Conservation (phyloP, 2,797 vertebrate genomes). For the Pangasius mekongensis region DNA sequence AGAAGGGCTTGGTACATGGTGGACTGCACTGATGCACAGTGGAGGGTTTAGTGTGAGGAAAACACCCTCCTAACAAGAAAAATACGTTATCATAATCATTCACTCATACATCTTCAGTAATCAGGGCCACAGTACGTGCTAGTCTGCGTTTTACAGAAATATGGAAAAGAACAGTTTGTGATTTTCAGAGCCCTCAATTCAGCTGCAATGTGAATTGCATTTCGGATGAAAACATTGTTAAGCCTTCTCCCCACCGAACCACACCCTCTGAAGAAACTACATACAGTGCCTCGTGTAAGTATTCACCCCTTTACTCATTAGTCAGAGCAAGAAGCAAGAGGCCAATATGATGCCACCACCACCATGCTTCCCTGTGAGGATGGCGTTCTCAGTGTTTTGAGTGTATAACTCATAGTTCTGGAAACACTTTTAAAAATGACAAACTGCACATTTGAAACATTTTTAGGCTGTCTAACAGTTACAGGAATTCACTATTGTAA, state of each 20-base stretch:
- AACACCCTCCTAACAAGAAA: constrained; percentile 78
- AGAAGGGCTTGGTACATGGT: constrained; percentile 82
- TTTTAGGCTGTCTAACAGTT: not conserved
- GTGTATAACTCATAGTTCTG: not conserved
- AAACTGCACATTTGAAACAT: not conserved
- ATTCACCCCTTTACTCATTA: not conserved
- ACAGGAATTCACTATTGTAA: not conserved
- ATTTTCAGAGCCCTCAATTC: not conserved
- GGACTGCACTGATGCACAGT: constrained; percentile 77
- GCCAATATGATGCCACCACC: not conserved
- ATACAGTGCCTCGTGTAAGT: not conserved
- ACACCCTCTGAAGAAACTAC: not conserved
- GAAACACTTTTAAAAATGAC: not conserved
- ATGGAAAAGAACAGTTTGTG: not conserved
- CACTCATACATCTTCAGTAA: not conserved
- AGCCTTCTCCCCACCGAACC: not conserved
- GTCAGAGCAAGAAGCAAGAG: not conserved
- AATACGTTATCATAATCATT: not conserved
- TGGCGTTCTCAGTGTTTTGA: not conserved
- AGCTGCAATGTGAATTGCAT: not conserved
- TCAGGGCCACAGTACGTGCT: not conserved
- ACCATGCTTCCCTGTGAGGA: not conserved
- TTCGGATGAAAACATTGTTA: not conserved
- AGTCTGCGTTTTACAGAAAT: not conserved
- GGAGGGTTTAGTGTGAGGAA: constrained; percentile 72